A percentile compares a stretch with the other conserved stretches of the same genome.
Evolutionary conservation across 2,797 vertebrate genomes (phyloP).

Genomic region (Furcifer pardalis): DNA sequence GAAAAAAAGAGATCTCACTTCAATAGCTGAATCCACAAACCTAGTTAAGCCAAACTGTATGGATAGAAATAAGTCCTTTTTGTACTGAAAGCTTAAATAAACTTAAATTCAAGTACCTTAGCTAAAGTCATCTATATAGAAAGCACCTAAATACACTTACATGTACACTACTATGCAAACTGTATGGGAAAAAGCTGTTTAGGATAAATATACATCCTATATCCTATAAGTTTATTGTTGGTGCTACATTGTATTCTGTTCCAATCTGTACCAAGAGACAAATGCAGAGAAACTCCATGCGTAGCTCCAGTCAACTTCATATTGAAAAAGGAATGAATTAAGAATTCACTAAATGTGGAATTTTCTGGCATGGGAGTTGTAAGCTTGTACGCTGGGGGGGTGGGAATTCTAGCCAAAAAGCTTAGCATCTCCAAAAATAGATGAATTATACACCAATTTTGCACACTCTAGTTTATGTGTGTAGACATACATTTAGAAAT

Average conservation of each 20-base stretch:
- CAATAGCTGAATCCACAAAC: background rate
- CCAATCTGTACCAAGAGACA: background rate
- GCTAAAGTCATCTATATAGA: conserved; percentile 31
- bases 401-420: background rate
- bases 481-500: background rate
- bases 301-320: background rate
- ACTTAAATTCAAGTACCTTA: conserved; percentile 13
- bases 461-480: background rate
- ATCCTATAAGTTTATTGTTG: background rate
- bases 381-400: background rate
- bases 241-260: background rate
- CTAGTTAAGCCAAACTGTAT: background rate
- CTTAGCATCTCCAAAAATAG: background rate
- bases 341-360: no score
- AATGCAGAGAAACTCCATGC: background rate
- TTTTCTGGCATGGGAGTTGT: background rate
- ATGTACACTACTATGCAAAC: background rate
- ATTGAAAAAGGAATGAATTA: background rate
- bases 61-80: background rate
- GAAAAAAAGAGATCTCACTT: conserved; percentile 42
- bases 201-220: background rate
- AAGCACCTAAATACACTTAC: conserved; percentile 22
- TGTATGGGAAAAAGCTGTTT: background rate
- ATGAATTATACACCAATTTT: background rate
- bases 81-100: conserved; percentile 3